Evolutionary conservation across 2,888 invertebrate species (phyloP).

Genomic region (Clepsis dumicolana): DNA sequence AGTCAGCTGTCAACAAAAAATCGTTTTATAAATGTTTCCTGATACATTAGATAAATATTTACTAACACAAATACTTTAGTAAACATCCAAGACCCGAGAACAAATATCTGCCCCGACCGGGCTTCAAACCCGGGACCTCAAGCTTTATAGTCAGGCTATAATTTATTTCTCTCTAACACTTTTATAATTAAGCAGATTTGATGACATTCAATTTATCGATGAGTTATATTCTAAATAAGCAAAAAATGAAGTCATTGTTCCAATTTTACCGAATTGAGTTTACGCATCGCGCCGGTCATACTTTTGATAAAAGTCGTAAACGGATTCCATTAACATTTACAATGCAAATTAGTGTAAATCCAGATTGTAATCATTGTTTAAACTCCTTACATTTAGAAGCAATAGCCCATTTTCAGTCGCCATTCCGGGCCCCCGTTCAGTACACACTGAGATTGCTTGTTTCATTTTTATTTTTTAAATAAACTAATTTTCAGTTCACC

Average conservation of each 20-base stretch:
- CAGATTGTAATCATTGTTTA: slow-evolving; percentile 76
- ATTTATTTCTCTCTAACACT: no score
- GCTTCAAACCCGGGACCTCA: no score
- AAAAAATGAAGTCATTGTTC: neutral
- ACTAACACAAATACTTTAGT: no score
- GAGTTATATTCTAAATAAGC: neutral
- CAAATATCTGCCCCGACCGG: no score
- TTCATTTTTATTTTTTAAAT: slow-evolving; percentile 74
- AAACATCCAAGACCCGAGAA: no score
- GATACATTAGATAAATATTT: no score
- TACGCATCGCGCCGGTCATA: slow-evolving; percentile 50
- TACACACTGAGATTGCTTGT: slow-evolving; percentile 74
- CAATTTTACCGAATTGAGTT: slow-evolving; percentile 28
- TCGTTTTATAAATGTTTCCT: no score
- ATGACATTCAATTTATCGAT: no score
- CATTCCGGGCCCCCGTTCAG: slow-evolving; percentile 63
- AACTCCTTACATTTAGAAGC: slow-evolving; percentile 71
- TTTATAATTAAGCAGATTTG: no score
- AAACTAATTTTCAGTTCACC: slow-evolving; percentile 68
- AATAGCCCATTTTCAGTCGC: slow-evolving; percentile 73
- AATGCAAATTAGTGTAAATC: slow-evolving; percentile 77
- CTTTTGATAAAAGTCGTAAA: slow-evolving; percentile 58
- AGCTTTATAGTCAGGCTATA: no score
- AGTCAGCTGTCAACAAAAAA: no score
- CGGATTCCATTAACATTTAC: slow-evolving; percentile 70